Conservation (phyloP, 2,888 invertebrate genomes). For the Chrysolina haemoptera region DNA sequence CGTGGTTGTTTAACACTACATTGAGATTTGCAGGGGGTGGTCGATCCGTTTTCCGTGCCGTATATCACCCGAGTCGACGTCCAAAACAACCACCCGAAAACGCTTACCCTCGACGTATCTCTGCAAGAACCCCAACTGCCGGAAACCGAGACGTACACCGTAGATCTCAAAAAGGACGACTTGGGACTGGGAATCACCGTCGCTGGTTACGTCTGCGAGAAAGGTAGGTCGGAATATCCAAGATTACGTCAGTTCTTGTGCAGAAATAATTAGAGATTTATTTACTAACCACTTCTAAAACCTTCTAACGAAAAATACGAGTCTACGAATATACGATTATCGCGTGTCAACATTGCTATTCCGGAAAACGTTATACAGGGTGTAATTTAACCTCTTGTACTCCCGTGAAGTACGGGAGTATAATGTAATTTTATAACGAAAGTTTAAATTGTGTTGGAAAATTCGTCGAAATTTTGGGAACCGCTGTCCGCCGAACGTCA, state of each 20-base stretch:
- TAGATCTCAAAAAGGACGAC: conserved; percentile 86
- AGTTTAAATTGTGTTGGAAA: no score
- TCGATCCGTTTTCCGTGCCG: conserved; percentile 45
- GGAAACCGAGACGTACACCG: conserved; percentile 92
- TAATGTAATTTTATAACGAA: no score
- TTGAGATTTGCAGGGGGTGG: conserved; percentile 69
- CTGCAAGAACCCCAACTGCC: conserved; percentile 78
- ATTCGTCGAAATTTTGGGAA: no score
- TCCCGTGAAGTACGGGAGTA: no score
- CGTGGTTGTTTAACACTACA: not conserved
- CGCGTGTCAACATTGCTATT: no score
- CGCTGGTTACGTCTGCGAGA: conserved; percentile 97
- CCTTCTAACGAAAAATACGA: no score
- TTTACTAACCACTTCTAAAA: no score
- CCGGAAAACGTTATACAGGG: no score
- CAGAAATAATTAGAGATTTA: no score
- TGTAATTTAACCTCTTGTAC: no score
- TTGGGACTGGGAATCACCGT: conserved; percentile 96
- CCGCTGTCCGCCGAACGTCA: no score
- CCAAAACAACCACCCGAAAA: conserved; percentile 56
- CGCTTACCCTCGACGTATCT: conserved; percentile 73
- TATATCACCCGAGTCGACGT: conserved; percentile 41
- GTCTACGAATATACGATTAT: no score
- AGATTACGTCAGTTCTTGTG: not conserved
- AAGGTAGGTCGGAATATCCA: conserved; percentile 71